Evolutionary conservation across 2,888 invertebrate species (phyloP), one percentile per base, ranked within the genome.

Genomic region (Dryadula phaetusa): DNA sequence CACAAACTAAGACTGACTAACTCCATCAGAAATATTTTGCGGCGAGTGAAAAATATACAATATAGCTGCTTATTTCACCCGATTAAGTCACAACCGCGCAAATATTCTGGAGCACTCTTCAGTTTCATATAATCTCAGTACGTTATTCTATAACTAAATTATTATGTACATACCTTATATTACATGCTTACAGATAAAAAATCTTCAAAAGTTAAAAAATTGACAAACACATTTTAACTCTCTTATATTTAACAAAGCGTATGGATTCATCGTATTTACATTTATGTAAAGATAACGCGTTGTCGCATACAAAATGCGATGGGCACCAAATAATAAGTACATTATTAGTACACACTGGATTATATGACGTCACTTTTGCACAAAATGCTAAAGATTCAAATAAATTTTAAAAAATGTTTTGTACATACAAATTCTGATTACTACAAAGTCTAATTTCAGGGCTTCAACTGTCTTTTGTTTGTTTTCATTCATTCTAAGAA

Each of bases 251-350:
- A 91, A 83, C 86, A 92, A 92, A 92, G 92, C 92, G 92, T 90
- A 91, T 91, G 90, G 92, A 92, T 92, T 92, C 92, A 84, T 91
- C 79, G 74, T 92, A 91, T 92, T 86, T 92, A 92, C 90, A 91
- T 78, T 81, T 86, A 86, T 72, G 79, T 81, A 81, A 79, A 82
- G 76, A 82, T 83, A 88, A 82, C 76, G 82, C 84, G 81, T 83
- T 84, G 77, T 87, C 87, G 87, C 85, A 88, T 84, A 87, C 86
- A 87, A 90, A 84, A 88, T 84, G 88, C 86, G 87, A 90, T 84
- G 87, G 87, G 87, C 86, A 87, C 86, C 84, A 76, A 87, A 84
- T 80, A 79, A 86, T 89, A 91, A 90, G 89, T 90, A 91, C 88
- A 81, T 82, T 79, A 79, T 79, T 78, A 73, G 65, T 62, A 67